These are phyloP conservation scores for Microchirus variegatus DNA, from an alignment of 2,797 vertebrate genomes.

Conservation along the genomic window DNA sequence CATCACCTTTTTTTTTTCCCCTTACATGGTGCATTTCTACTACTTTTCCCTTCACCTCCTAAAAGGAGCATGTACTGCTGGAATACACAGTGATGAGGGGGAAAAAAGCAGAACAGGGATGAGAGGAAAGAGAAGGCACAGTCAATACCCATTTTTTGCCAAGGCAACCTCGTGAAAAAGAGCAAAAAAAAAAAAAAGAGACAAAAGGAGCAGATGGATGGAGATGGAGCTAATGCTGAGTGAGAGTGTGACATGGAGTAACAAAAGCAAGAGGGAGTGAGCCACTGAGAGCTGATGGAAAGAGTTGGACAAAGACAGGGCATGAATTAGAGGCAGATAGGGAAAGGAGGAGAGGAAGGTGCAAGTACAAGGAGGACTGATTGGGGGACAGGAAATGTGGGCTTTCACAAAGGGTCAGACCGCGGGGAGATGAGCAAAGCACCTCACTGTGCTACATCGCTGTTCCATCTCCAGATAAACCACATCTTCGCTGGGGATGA, in stretches of 20 bases:
- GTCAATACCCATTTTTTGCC: constrained; percentile 75
- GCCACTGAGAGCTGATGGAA: constrained; percentile 56
- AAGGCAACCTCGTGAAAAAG: constrained; percentile 64
- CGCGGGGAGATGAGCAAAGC: constrained; percentile 41
- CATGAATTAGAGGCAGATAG: constrained; percentile 65
- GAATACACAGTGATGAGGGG: constrained; percentile 52
- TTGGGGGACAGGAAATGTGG: constrained; percentile 59
- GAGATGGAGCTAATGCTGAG: constrained; percentile 69
- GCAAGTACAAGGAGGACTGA: constrained; percentile 67
- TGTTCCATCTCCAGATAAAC: constrained; percentile 72
- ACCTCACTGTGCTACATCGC: constrained; percentile 47
- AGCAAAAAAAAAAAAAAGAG: constrained; percentile 53
- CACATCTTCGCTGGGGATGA: constrained; percentile 51
- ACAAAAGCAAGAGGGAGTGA: constrained; percentile 69
- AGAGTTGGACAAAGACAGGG: constrained; percentile 66
- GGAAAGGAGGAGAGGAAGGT: constrained; percentile 60
- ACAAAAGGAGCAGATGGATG: constrained; percentile 76
- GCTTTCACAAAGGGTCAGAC: constrained; percentile 47
- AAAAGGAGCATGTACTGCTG: constrained; percentile 68
- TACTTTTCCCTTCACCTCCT: constrained; percentile 70
- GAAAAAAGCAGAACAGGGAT: constrained; percentile 37
- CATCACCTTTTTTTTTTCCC: constrained; percentile 83
- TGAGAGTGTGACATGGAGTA: constrained; percentile 63
- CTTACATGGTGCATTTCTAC: constrained; percentile 81
- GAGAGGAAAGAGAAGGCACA: constrained; percentile 68